Conservation (phyloP, 2,113 vertebrate genomes). For the Leucosticte australis region DNA sequence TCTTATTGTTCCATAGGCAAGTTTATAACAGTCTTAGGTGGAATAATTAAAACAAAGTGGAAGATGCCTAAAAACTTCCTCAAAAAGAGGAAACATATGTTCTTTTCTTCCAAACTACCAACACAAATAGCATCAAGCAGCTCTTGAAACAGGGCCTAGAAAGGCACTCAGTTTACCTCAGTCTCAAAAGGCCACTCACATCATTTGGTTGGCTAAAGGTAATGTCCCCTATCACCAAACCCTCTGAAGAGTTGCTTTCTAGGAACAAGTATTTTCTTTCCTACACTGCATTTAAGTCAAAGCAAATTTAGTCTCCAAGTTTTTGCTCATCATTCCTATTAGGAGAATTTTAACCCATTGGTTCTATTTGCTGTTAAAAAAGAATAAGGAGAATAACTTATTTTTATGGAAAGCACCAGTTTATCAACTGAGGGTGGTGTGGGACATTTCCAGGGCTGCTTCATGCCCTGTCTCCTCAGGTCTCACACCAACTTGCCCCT, state of each 20-base stretch:
- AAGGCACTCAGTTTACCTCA: neutral
- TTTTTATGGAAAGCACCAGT: neutral
- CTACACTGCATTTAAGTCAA: neutral
- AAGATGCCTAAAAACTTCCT: neutral
- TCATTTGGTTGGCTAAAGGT: neutral
- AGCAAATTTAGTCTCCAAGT: neutral
- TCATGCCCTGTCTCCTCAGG: neutral
- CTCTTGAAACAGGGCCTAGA: neutral
- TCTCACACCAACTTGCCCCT: neutral
- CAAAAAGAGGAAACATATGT: neutral
- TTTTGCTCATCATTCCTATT: neutral
- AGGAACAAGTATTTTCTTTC: neutral
- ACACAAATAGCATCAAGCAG: neutral
- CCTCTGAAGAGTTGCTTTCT: neutral
- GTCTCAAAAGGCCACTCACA: neutral
- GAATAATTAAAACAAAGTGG: neutral
- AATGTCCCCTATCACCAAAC: neutral
- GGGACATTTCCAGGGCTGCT: neutral
- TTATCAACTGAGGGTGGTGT: neutral
- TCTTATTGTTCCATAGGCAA: neutral
- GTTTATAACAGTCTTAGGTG: neutral
- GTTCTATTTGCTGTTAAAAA: neutral
- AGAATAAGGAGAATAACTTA: neutral
- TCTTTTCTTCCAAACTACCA: neutral
- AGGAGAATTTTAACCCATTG: neutral